These are phyloP conservation scores for Stegana nigrithorax DNA, from an alignment of 2,888 invertebrate species.

Conservation along the genomic window DNA sequence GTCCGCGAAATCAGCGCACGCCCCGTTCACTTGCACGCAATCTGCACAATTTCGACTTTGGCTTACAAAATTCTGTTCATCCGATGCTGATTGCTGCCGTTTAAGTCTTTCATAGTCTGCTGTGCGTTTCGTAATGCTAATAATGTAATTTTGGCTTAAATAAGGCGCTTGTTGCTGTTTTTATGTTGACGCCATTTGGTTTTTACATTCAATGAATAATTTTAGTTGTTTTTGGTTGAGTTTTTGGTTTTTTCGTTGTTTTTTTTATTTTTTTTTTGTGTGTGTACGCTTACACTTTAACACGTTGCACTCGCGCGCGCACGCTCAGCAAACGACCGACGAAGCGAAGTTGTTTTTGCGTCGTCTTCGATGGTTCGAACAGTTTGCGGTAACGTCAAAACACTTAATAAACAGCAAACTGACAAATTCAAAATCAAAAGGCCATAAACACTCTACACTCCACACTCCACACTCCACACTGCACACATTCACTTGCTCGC, in stretches of 20 bases:
- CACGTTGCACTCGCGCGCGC: conserved; percentile 15
- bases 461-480: too few species aligned
- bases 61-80: too few species aligned
- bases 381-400: conserved; percentile 59
- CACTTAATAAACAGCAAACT: conserved; percentile 62
- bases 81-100: too few species aligned
- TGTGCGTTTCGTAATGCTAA: too few species aligned
- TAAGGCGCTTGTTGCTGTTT: not conserved
- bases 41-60: too few species aligned
- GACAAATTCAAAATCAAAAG: conserved; percentile 60
- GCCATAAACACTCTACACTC: conserved; percentile 41
- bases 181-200: conserved; percentile 1
- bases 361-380: conserved; percentile 50
- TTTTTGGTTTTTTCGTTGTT: conserved; percentile 4
- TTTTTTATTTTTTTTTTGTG: not conserved
- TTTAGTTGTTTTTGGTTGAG: not conserved
- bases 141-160: not conserved
- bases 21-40: not conserved
- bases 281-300: too few species aligned
- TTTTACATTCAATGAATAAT: not conserved
- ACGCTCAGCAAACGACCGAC: conserved; percentile 4
- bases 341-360: too few species aligned
- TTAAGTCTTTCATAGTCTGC: too few species aligned
- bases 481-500: conserved; percentile 30
- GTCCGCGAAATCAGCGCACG: too few species aligned